Conservation (phyloP, 2,888 invertebrate species). For the Minunthozetes semirufus region DNA sequence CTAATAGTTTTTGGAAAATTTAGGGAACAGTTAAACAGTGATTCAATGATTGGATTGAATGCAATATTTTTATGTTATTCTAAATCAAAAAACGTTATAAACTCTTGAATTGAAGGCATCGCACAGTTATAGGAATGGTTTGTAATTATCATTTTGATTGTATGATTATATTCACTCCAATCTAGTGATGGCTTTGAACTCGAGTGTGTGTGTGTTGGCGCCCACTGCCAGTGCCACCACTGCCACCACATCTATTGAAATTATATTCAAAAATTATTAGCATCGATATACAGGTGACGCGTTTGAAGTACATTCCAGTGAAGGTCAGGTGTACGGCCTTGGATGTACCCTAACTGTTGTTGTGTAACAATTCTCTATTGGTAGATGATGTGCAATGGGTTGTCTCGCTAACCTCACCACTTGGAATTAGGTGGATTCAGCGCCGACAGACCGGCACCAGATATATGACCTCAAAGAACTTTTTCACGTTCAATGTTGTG, state of each 20-base stretch:
- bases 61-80: no score
- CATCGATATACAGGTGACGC: slow-evolving; percentile 21
- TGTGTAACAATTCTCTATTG: slow-evolving; percentile 27
- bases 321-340: slow-evolving; percentile 15
- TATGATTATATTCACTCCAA: not conserved
- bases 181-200: slow-evolving; percentile 7
- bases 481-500: slow-evolving; percentile 10
- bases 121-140: not conserved
- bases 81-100: no score
- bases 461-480: slow-evolving; percentile 30
- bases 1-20: not conserved
- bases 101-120: no score
- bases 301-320: slow-evolving; percentile 21
- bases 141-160: not conserved
- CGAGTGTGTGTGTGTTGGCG: not conserved
- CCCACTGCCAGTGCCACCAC: not conserved
- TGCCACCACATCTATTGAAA: slow-evolving; percentile 5
- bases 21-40: no score
- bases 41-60: no score
- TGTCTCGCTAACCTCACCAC: slow-evolving; percentile 15
- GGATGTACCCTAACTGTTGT: slow-evolving; percentile 19
- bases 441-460: slow-evolving; percentile 29
- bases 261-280: slow-evolving; percentile 15
- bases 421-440: slow-evolving; percentile 1
- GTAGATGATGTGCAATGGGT: slow-evolving; percentile 1